These are phyloP conservation scores for Kudoa iwatai DNA, from an alignment of 30 jellyfish, hydroid and myxozoan genomes.

Conservation along the genomic window DNA sequence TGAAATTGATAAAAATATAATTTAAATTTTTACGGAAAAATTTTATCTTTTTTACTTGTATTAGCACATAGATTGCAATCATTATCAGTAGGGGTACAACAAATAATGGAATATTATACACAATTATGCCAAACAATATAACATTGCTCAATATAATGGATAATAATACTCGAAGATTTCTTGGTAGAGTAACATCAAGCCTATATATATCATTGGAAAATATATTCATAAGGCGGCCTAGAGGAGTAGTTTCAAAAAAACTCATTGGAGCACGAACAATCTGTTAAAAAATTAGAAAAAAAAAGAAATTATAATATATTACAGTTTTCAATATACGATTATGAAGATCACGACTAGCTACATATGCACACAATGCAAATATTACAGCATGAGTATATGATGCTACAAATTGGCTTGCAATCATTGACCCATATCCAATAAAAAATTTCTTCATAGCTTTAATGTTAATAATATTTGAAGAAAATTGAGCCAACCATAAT, in stretches of 20 bases:
- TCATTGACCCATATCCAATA: too few relatives aligned
- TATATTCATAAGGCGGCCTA: conserved; percentile 49
- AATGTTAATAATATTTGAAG: too few relatives aligned
- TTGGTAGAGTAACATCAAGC: conserved; percentile 33
- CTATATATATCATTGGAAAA: conserved; percentile 38
- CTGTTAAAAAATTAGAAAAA: too few relatives aligned
- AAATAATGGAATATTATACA: conserved; percentile 30
- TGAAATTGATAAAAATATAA: background rate
- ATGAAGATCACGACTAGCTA: conserved; percentile 26
- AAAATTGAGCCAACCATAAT: too few relatives aligned
- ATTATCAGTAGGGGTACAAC: conserved; percentile 37
- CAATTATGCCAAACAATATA: conserved; percentile 21
- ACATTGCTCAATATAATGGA: conserved; percentile 10
- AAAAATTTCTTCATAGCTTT: too few relatives aligned
- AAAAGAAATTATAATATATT: too few relatives aligned
- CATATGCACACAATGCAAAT: conserved; percentile 14
- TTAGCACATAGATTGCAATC: conserved; percentile 9
- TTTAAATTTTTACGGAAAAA: background rate
- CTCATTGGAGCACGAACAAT: conserved; percentile 28
- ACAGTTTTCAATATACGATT: conserved; percentile 8
- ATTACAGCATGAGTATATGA: conserved; percentile 3
- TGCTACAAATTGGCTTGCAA: too few relatives aligned
- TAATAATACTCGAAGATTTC: conserved; percentile 4
- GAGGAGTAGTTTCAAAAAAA: conserved; percentile 79
- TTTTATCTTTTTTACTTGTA: conserved; percentile 19